A percentile compares a stretch with the other conserved stretches of the same genome.
phyloP scores from a whole-genome alignment of 2,888 invertebrate genomes.

The Agonopterix alstromeriana region DNA sequence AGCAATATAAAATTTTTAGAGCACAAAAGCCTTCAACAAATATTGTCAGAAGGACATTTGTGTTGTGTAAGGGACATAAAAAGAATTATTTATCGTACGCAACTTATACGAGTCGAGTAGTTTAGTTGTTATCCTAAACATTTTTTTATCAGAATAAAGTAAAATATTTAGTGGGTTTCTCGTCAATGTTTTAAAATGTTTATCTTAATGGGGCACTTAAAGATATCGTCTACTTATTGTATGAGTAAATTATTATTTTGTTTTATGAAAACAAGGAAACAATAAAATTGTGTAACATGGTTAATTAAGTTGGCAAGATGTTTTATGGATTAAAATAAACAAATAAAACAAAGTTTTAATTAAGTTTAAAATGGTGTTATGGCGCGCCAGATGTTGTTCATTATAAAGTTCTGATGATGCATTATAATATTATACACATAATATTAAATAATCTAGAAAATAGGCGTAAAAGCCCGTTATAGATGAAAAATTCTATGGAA shows the following conservation, averaged over 20 bases:
- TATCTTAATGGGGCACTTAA: conserved; percentile 8
- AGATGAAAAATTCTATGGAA: neutral
- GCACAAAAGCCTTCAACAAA: conserved; percentile 14
- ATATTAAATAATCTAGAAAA: neutral
- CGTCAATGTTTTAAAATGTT: conserved; percentile 2
- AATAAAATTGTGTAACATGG: neutral
- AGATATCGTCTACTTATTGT: conserved; percentile 3
- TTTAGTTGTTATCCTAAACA: neutral
- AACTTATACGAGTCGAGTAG: neutral
- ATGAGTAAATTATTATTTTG: too few relatives aligned
- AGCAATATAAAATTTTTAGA: conserved; percentile 12
- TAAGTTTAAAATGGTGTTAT: too few relatives aligned
- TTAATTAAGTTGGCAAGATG: too few relatives aligned
- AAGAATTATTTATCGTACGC: conserved; percentile 11
- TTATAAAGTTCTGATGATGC: neutral
- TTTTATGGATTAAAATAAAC: too few relatives aligned
- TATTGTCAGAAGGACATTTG: conserved; percentile 14
- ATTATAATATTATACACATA: neutral
- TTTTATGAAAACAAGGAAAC: conserved; percentile 4
- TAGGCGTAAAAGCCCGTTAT: too few relatives aligned
- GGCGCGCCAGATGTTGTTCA: conserved; percentile 3
- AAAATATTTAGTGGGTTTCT: conserved; percentile 4
- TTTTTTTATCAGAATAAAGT: neutral
- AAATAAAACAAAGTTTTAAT: too few relatives aligned
- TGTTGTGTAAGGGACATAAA: conserved; percentile 5